These are phyloP conservation scores for Atrichornis clamosus DNA, from an alignment of 2,113 vertebrate species.

Conservation along the genomic window DNA sequence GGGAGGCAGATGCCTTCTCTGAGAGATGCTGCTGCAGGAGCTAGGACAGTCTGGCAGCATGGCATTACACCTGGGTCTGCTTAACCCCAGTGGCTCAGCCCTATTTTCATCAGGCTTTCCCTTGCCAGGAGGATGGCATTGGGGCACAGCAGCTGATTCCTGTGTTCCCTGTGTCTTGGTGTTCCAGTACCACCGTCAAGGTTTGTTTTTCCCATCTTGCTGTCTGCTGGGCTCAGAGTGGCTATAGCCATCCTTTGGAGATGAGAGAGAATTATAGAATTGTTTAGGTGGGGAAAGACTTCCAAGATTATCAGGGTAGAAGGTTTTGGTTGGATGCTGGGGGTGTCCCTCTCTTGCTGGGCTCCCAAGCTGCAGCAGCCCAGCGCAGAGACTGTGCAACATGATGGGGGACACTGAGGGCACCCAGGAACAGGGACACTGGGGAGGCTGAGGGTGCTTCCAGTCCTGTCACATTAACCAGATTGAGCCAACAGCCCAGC, in stretches of 20 bases:
- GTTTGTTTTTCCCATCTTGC: not conserved
- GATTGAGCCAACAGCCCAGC: not conserved
- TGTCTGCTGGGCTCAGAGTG: not conserved
- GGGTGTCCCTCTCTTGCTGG: not conserved
- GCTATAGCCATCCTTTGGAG: not conserved
- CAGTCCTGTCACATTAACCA: not conserved
- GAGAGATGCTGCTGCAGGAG: not conserved
- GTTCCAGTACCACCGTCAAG: rapidly evolving
- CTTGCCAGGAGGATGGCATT: not conserved
- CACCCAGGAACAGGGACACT: not conserved
- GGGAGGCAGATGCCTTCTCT: not conserved
- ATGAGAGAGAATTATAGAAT: not conserved
- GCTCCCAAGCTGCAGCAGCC: not conserved
- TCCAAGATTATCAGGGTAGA: not conserved
- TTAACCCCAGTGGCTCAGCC: rapidly evolving
- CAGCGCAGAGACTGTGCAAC: rapidly evolving
- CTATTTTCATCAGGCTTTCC: not conserved
- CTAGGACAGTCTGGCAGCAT: rapidly evolving
- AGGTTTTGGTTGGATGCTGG: not conserved
- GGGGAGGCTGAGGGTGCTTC: not conserved
- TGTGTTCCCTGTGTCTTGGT: not conserved
- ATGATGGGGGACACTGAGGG: not conserved
- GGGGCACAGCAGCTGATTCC: not conserved
- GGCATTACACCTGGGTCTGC: not conserved
- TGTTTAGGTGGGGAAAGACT: not conserved